Evolutionary conservation across 2,113 vertebrate genomes (phyloP).

Genomic region (Picathartes gymnocephalus): DNA sequence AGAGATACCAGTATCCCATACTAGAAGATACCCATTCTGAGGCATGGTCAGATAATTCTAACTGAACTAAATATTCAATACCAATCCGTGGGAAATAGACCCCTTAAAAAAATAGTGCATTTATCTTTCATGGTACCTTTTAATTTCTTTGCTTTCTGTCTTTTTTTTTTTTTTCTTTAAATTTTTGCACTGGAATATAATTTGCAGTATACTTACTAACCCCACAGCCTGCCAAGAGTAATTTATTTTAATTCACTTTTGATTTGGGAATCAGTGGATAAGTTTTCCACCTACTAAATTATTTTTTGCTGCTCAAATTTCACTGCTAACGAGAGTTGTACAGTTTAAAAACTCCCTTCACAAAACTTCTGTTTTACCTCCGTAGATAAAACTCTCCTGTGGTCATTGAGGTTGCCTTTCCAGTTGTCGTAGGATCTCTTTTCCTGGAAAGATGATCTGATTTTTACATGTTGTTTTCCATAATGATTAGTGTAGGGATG

Average conservation of each 20-base stretch:
- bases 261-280: not conserved
- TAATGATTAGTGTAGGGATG: not conserved
- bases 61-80: not conserved
- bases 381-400: not conserved
- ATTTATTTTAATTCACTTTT: not conserved
- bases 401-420: not conserved
- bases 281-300: not conserved
- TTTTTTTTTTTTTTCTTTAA: not conserved
- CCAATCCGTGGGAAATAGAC: not conserved
- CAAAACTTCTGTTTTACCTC: not conserved
- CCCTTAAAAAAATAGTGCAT: not conserved
- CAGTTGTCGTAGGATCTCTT: not conserved
- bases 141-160: not conserved
- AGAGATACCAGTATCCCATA: not conserved
- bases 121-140: not conserved
- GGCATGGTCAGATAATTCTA: not conserved
- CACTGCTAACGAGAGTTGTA: not conserved
- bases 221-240: not conserved
- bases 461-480: not conserved
- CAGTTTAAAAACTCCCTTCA: not conserved
- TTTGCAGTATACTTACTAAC: not conserved
- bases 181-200: not conserved
- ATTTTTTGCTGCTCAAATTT: not conserved
- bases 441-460: not conserved
- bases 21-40: not conserved